These are phyloP conservation scores for Ceyx melanurus DNA, from an alignment of 2,113 vertebrate genomes.

Conservation along the genomic window DNA sequence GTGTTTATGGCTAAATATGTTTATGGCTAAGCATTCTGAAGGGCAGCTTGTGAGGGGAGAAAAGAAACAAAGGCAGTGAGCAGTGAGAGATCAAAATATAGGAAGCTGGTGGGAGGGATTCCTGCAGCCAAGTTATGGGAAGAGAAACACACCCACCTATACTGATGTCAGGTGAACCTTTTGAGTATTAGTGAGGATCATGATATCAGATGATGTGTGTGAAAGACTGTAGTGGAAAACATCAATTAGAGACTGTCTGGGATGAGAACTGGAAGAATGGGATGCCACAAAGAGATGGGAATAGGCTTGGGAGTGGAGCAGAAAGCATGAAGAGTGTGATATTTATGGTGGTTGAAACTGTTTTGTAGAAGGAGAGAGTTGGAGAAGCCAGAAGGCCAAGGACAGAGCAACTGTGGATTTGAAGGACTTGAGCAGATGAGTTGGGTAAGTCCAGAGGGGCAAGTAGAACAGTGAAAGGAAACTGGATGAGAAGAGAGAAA, in stretches of 20 bases:
- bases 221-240: neutral
- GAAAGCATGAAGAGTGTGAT: neutral
- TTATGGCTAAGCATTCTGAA: neutral
- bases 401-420: neutral
- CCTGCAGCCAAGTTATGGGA: neutral
- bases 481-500: neutral
- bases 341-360: neutral
- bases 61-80: neutral
- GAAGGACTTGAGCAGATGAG: neutral
- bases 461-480: neutral
- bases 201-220: neutral
- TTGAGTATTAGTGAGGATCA: neutral
- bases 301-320: neutral
- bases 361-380: neutral
- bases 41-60: neutral
- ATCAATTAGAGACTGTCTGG: neutral
- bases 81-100: neutral
- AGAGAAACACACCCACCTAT: rapidly evolving
- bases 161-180: neutral
- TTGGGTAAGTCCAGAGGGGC: neutral
- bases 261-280: neutral
- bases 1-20: neutral
- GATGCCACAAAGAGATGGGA: rapidly evolving
- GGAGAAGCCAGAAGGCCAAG: neutral
- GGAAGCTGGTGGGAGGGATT: neutral